phyloP scores from a whole-genome alignment of 2,113 vertebrate genomes.

The Trochalopteron elliotii region DNA sequence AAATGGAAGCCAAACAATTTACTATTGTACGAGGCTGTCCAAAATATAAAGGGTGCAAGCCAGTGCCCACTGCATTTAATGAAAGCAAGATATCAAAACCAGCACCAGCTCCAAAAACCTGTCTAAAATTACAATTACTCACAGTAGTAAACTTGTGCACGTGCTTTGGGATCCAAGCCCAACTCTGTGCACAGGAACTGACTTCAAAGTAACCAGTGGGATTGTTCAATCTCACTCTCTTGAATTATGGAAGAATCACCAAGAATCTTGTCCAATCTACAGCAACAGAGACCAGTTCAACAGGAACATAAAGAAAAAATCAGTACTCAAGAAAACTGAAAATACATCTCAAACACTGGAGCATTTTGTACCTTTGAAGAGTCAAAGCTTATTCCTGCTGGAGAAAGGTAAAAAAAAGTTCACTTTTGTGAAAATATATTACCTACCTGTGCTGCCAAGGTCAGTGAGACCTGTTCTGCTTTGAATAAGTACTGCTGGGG shows the following conservation, averaged over 20 bases:
- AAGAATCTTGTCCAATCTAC: not conserved
- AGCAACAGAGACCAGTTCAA: not conserved
- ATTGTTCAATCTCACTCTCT: not conserved
- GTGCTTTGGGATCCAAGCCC: not conserved
- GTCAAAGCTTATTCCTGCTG: not conserved
- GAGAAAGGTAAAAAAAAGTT: not conserved
- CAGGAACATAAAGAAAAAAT: not conserved
- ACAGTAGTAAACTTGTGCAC: not conserved
- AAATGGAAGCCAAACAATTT: not conserved
- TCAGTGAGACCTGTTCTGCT: constrained; percentile 40
- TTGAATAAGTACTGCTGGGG: not conserved
- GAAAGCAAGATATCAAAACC: not conserved
- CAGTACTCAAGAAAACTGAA: not conserved
- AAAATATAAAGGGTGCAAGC: not conserved
- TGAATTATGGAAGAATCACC: not conserved
- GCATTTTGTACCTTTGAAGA: not conserved
- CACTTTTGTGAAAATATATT: not conserved
- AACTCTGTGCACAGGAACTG: not conserved
- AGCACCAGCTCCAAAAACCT: not conserved
- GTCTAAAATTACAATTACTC: constrained; percentile 15
- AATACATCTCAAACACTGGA: not conserved
- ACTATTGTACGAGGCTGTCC: not conserved
- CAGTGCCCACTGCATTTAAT: not conserved
- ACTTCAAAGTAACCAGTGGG: not conserved
- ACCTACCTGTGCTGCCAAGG: constrained; percentile 43